A percentile compares a stretch with the other conserved stretches of the same genome.
Evolutionary conservation across 1,140 invertebrate genomes (phyloP).

Genomic region (Campodea augens): DNA sequence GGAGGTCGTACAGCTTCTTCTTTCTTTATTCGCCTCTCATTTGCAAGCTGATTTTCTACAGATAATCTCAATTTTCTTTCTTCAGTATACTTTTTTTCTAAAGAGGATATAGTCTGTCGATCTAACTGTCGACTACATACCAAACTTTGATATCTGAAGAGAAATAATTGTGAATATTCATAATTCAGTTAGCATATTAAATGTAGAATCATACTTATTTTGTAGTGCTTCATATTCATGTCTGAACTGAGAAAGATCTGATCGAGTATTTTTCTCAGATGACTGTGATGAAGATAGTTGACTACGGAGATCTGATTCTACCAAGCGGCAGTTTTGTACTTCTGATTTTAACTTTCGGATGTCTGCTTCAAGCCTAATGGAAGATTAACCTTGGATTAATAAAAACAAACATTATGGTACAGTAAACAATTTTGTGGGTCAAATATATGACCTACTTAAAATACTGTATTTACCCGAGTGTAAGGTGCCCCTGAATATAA

Average conservation of each 20-base stretch:
- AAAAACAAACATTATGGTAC: too few relatives aligned
- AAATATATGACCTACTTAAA: too few relatives aligned
- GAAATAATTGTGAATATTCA: constrained; percentile 3
- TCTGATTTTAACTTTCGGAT: not conserved
- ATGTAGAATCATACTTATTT: too few relatives aligned
- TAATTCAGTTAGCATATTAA: too few relatives aligned
- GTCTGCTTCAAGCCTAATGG: not conserved
- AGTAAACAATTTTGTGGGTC: too few relatives aligned
- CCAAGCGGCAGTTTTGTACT: not conserved
- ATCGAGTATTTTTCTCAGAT: not conserved
- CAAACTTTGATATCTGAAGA: constrained; percentile 43
- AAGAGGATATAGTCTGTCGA: constrained; percentile 55
- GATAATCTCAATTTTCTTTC: constrained; percentile 53
- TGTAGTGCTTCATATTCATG: not conserved
- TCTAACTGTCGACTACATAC: constrained; percentile 45
- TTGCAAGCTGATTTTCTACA: constrained; percentile 53
- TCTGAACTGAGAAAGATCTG: not conserved
- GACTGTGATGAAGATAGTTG: not conserved
- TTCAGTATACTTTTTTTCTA: constrained; percentile 59
- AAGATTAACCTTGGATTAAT: too few relatives aligned
- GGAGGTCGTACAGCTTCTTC: too few relatives aligned
- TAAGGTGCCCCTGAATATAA: too few relatives aligned
- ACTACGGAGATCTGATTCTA: not conserved
- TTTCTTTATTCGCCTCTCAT: constrained; percentile 51
- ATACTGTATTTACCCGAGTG: too few relatives aligned